These are phyloP conservation scores for Plectropomus leopardus DNA, from an alignment of 2,113 vertebrate genomes.

Conservation along the genomic window DNA sequence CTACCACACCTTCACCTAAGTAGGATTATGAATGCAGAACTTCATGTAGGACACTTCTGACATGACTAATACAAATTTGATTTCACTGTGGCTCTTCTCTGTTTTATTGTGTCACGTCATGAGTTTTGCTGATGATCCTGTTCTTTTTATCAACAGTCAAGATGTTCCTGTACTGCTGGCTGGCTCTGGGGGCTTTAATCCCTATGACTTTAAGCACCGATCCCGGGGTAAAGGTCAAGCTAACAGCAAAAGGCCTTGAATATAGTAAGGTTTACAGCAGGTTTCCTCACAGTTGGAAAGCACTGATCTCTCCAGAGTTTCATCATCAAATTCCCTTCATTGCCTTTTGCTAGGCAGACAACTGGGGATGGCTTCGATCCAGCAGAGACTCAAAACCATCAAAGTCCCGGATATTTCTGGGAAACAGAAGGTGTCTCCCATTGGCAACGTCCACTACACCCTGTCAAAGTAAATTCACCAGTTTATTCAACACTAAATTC, in stretches of 20 bases:
- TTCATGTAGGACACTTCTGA: background rate
- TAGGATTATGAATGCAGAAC: background rate
- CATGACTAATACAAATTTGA: background rate
- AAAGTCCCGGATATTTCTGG: conserved; percentile 82
- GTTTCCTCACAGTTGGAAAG: background rate
- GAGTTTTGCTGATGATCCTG: background rate
- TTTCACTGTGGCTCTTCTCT: background rate
- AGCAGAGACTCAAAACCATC: conserved; percentile 76
- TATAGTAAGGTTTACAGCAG: conserved; percentile 73
- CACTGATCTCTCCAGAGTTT: background rate
- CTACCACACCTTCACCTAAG: background rate
- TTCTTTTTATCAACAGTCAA: conserved; percentile 41
- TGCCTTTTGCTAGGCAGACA: conserved; percentile 65
- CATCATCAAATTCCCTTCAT: background rate
- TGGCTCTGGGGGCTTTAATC: conserved; percentile 66
- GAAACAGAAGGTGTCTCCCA: conserved; percentile 58
- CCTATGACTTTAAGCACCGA: conserved; percentile 51
- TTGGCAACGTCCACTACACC: conserved; percentile 83
- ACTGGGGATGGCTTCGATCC: conserved; percentile 75
- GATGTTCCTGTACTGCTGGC: conserved; percentile 67
- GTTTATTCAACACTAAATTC: background rate
- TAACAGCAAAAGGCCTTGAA: conserved; percentile 82
- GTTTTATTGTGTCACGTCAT: background rate
- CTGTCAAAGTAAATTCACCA: conserved; percentile 78
- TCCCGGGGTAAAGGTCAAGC: conserved; percentile 80